Base-by-base conservation (phyloP, 2,888 invertebrate species). In the Drosophila cyrtoloma region DNA sequence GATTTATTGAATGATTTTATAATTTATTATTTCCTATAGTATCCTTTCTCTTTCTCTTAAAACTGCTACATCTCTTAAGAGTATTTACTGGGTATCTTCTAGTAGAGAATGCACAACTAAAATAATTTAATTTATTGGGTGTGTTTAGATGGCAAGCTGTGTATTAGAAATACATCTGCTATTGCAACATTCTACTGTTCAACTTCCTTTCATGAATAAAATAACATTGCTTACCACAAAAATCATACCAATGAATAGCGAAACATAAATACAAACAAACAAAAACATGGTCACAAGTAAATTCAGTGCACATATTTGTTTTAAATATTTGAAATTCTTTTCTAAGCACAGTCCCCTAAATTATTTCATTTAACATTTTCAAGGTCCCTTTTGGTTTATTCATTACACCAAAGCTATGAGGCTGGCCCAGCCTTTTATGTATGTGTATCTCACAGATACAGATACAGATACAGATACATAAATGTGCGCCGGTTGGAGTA, bases 241-340 rank as follows among this genome's bases (percentile, higher is more conserved):
- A 60, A 67, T 71, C 63, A 66, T 58, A 44, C 47, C 61, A 69
- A 61, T 58, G 52, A 44, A 30, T 44, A 57, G 26, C 53, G 44
- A 30, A 61, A 71, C 26, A 59, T 33, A 67, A 68, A 77, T 39
- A 61, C 35, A 70, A 61, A 33, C 33, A 42, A 70, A 59, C 61
- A 75, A 65, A 62, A 39, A 56, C 61, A 72, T 72, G 62, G 59
- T 56, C 62, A 47, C 47, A 80, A 66, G 65, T 69, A 57, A 67
- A 42, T 69, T 65, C 60, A 28, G 42, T 42, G 52, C 62, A 66
- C 47, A 57, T 75, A 77, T 73, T 73, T 79, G 63, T 67, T 70
- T 53, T 50, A 80, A 61, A 80, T 80, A 66, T 74, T 71, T 71
- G 39, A 75, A 80, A 80, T 80, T 65, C 75, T 77, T 74, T 65